Base-by-base conservation (phyloP, 2,888 invertebrate genomes). In the Heliconius erato region DNA sequence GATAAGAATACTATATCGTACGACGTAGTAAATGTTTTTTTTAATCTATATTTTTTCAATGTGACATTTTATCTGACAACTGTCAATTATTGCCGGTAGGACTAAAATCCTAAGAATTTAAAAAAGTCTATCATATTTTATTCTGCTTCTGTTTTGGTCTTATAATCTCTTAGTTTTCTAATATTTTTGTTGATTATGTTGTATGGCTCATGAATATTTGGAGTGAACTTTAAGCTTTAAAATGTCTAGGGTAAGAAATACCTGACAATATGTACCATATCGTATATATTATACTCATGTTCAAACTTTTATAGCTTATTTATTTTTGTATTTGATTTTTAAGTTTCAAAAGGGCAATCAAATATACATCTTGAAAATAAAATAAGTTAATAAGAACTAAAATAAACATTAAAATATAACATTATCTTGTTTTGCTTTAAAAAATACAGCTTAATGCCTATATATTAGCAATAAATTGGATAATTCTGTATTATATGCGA, bases 221-320 rank as follows among this genome's bases (percentile, higher is more conserved):
- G 14, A 76, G n/a, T n/a, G 16, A 63, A 12, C 2, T 40, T 1
- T 35, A 9, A 59, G n/a, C n/a, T 78, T 28, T 49, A 86, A 78
- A 79, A 86, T 86, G 86, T 86, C 86, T 35, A 84, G 82, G 85
- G 86, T 85, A 85, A 81, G 82, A 79, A 68, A 76, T 74, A 40
- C 14, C 32, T 59, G n/a, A 23, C 6, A 28, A 44, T 80, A 65
- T 74, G 11, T 35, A 67, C 65, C 23, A 44, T 44, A 26, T 26
- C 11, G 40, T 59, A 19, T 35, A 35, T 59, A 69, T 78, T 16
- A 77, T 71, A 72, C 63, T 71, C 3, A 69, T 77, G 32, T 28
- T 28, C 59, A 68, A 44, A n/a, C 3, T n/a, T 9, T 74, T 74
- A 11, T 54, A 32, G 32, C 11, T 74, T 54, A 74, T 74, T 23